Conservation (phyloP, 2,888 invertebrate species). For the Halocaridina rubra region DNA sequence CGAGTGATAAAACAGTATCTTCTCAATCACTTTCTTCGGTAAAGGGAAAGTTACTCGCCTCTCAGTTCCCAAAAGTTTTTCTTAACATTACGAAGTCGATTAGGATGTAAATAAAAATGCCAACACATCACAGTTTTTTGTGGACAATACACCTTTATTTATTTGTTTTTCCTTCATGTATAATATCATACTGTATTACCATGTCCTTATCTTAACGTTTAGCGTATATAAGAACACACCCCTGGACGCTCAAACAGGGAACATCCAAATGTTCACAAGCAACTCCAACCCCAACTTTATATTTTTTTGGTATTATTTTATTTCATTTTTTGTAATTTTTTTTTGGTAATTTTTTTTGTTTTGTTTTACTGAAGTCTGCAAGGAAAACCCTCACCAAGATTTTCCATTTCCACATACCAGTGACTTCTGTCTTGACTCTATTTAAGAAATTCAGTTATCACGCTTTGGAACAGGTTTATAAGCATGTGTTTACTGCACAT, state of each 20-base stretch:
- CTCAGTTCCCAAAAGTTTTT: too few species aligned
- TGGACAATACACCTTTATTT: slow-evolving; percentile 52
- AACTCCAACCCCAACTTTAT: slow-evolving; percentile 17
- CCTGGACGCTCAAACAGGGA: slow-evolving; percentile 28
- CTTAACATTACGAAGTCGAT: neutral
- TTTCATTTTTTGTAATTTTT: too few species aligned
- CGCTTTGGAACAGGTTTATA: too few species aligned
- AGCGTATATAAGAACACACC: slow-evolving; percentile 48
- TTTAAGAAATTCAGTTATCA: too few species aligned
- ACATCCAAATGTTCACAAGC: slow-evolving; percentile 37
- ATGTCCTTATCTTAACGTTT: slow-evolving; percentile 48
- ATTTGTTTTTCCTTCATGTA: slow-evolving; percentile 50
- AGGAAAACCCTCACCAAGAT: neutral
- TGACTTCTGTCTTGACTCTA: too few species aligned
- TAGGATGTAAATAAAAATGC: neutral
- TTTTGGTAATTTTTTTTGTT: too few species aligned
- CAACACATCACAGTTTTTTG: slow-evolving; percentile 23
- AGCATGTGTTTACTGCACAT: too few species aligned
- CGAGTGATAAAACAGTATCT: too few species aligned
- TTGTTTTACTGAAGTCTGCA: neutral
- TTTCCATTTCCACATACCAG: neutral
- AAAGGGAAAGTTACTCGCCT: too few species aligned
- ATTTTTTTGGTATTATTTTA: too few species aligned
- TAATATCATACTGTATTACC: slow-evolving; percentile 53
- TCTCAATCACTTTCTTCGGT: too few species aligned